Evolutionary conservation across 2,113 vertebrate genomes (phyloP), one percentile per base, ranked within the genome.

Genomic region (Callocephalon fimbriatum): DNA sequence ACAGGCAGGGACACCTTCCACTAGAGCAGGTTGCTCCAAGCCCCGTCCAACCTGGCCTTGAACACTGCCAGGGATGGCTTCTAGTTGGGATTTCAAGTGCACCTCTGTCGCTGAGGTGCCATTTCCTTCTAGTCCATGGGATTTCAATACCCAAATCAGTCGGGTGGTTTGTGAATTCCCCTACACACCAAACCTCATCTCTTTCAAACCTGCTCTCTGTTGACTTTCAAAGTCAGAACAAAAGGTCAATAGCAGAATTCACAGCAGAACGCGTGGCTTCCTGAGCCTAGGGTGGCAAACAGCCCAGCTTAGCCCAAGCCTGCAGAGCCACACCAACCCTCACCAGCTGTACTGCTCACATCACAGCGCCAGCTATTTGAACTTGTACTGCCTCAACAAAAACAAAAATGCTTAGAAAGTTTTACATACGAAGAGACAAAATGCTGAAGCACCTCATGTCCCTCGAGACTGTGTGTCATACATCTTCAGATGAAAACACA

Each of bases 341-440:
- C 32, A 56, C 45, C 85, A 44, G 35, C 31, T 0, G 0, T 0
- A 42, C 53, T 6, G 32, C 48, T 92, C 62, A 22, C 20, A 58
- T 19, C 54, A 17, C 54, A 58, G 47, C 7, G 1, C 38, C 85
- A 66, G n/a, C 26, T 62, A 66, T 50, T 45, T 59, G 27, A 63
- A 88, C 21, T 74, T 37, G 38, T 40, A 58, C 80, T 63, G 70
- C 73, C 65, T 67, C 9, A 4, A 93, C 62, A 47, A 48, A 73
- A 92, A 81, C 58, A 66, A n/a, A 78, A 90, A 73, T 0, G n/a
- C 88, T 95, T 81, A 63, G 22, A 44, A 94, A 94, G 75, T 54
- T 67, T 71, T 71, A 79, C 1, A 1, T 40, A 20, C 21, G 61
- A 94, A 47, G 25, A 71, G 76, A 62, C 66, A 48, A 87, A 12